phyloP scores from a whole-genome alignment of 2,888 invertebrate genomes.

The Scaptomyza parva region DNA sequence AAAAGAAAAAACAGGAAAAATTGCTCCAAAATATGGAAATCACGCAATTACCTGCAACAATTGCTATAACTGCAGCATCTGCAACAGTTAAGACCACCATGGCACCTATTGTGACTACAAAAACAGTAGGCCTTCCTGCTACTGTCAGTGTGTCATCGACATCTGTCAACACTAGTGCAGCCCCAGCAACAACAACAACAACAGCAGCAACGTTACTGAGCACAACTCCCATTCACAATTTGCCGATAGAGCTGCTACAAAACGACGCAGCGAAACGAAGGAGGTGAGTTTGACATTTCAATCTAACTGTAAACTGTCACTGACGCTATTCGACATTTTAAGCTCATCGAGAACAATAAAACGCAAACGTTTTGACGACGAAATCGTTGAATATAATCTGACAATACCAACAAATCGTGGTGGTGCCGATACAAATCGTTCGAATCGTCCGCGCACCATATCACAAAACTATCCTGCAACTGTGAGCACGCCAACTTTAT shows the following conservation, averaged over 20 bases:
- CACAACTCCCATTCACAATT: slow-evolving; percentile 58
- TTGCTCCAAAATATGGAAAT: slow-evolving; percentile 39
- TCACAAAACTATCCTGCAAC: slow-evolving; percentile 85
- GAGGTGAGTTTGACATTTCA: slow-evolving; percentile 71
- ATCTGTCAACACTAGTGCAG: slow-evolving; percentile 57
- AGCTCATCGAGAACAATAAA: slow-evolving; percentile 98
- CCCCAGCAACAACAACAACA: slow-evolving; percentile 38
- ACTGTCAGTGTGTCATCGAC: slow-evolving; percentile 61
- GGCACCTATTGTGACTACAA: slow-evolving; percentile 26
- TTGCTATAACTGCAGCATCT: slow-evolving; percentile 17
- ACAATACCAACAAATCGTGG: slow-evolving; percentile 86
- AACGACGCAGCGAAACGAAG: slow-evolving; percentile 83
- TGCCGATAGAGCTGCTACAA: slow-evolving; percentile 81
- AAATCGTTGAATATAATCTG: slow-evolving; percentile 96
- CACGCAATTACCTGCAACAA: slow-evolving; percentile 33
- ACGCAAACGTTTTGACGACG: slow-evolving; percentile 97
- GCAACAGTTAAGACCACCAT: slow-evolving; percentile 13
- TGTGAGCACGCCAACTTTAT: slow-evolving; percentile 40
- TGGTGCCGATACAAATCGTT: slow-evolving; percentile 74
- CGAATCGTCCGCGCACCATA: slow-evolving; percentile 85
- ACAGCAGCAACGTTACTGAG: slow-evolving; percentile 36
- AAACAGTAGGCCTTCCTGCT: slow-evolving; percentile 48
- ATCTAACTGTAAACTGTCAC: slow-evolving; percentile 8
- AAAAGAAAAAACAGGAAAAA: slow-evolving; percentile 42
- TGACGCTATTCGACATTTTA: slow-evolving; percentile 20